phyloP scores from a whole-genome alignment of 2,797 vertebrate species.

The Mastacembelus armatus region DNA sequence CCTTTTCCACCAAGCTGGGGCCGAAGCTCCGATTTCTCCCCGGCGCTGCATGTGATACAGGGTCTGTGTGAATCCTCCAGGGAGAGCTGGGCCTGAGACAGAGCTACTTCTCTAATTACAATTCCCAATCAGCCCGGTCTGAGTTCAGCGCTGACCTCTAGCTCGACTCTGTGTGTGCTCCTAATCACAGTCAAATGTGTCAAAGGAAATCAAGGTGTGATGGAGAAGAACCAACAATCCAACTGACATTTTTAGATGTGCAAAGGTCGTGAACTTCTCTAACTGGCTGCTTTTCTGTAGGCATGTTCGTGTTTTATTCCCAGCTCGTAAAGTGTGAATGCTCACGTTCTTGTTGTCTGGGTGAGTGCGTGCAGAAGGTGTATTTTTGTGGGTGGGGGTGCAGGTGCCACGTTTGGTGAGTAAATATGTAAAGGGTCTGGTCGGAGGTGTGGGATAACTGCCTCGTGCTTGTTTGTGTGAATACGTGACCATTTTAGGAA shows the following conservation, averaged over 20 bases:
- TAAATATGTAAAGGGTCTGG: slow-evolving; percentile 75
- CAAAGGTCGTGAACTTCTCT: slow-evolving; percentile 61
- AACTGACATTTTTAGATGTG: slow-evolving; percentile 70
- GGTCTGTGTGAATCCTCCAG: slow-evolving; percentile 67
- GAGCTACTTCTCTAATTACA: slow-evolving; percentile 80
- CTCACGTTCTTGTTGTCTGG: slow-evolving; percentile 65
- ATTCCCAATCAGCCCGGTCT: slow-evolving; percentile 75
- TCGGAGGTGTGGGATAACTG: slow-evolving; percentile 70
- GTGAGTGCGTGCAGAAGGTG: slow-evolving; percentile 51
- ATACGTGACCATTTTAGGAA: slow-evolving; percentile 25
- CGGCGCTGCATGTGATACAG: slow-evolving; percentile 60
- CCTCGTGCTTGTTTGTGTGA: slow-evolving; percentile 38
- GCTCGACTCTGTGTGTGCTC: slow-evolving; percentile 48
- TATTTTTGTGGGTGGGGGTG: slow-evolving; percentile 62
- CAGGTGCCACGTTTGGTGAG: slow-evolving; percentile 73
- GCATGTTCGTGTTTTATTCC: slow-evolving; percentile 26
- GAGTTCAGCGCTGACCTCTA: slow-evolving; percentile 68
- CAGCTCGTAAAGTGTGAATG: slow-evolving; percentile 73
- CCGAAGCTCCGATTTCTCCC: slow-evolving; percentile 69
- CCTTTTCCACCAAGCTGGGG: slow-evolving; percentile 34
- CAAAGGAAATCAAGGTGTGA: slow-evolving; percentile 72
- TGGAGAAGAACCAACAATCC: slow-evolving; percentile 68
- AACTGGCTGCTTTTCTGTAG: slow-evolving; percentile 44
- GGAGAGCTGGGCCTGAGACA: slow-evolving; percentile 61
- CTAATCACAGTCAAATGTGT: slow-evolving; percentile 74